These are phyloP conservation scores for Amphibalanus amphitrite DNA, from an alignment of 1,140 invertebrate genomes.

Conservation along the genomic window DNA sequence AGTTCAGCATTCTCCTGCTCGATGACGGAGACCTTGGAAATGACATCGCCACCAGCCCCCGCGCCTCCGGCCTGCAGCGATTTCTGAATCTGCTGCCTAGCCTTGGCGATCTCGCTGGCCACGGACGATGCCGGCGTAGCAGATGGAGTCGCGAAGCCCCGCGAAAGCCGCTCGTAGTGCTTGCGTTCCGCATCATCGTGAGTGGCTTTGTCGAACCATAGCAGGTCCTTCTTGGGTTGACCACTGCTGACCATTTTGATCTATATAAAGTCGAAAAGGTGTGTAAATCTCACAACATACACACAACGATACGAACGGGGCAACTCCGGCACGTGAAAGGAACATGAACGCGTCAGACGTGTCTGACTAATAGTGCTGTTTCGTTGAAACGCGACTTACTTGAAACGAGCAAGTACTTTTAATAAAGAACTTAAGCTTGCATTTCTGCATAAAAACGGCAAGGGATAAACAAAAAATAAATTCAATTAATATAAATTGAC, in stretches of 20 bases:
- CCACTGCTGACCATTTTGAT: too few relatives aligned
- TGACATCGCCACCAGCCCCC: not conserved
- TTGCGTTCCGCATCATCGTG: not conserved
- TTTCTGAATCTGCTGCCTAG: not conserved
- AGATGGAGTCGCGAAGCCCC: not conserved
- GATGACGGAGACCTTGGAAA: not conserved
- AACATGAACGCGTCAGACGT: not conserved
- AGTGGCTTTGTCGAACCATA: not conserved
- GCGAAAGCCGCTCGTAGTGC: not conserved
- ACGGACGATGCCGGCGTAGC: not conserved
- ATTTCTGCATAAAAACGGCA: too few relatives aligned
- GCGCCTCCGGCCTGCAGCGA: not conserved
- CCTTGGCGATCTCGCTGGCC: not conserved
- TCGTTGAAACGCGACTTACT: not conserved
- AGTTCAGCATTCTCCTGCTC: not conserved
- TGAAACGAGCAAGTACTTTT: not conserved
- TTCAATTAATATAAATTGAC: too few relatives aligned
- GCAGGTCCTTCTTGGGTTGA: not conserved
- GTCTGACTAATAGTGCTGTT: not conserved
- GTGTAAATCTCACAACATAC: too few relatives aligned
- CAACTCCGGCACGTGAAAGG: not conserved
- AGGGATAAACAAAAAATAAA: too few relatives aligned
- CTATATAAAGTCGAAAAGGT: too few relatives aligned
- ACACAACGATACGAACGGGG: too few relatives aligned
- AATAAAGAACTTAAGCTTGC: not conserved